phyloP scores from a whole-genome alignment of 2,113 vertebrate genomes.

The Ophiodon elongatus region DNA sequence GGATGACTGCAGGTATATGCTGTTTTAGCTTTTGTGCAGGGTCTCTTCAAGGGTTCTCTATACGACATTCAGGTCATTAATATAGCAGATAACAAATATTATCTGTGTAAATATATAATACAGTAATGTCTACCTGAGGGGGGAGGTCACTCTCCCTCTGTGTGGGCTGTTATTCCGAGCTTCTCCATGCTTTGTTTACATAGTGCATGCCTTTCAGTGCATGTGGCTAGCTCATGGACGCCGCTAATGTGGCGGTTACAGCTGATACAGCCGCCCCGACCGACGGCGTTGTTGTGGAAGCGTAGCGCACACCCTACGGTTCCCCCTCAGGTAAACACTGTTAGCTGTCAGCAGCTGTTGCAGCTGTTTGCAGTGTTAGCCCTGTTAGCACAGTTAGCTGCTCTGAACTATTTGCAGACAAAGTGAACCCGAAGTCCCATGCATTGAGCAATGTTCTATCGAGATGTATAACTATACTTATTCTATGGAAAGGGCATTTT shows the following conservation, averaged over 20 bases:
- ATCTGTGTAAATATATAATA: not conserved
- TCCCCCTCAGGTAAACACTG: not conserved
- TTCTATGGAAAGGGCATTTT: not conserved
- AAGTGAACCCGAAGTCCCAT: not conserved
- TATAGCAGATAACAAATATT: not conserved
- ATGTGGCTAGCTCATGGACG: no score
- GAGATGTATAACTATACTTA: not conserved
- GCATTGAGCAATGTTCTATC: constrained; percentile 1
- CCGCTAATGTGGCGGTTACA: no score
- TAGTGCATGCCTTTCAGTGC: not conserved
- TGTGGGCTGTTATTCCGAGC: not conserved
- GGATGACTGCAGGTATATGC: not conserved
- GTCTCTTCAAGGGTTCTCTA: not conserved
- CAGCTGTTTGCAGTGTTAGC: no score
- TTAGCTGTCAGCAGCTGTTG: not conserved
- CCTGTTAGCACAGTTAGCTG: not conserved
- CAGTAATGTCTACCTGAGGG: not conserved
- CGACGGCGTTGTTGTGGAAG: not conserved
- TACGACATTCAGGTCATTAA: not conserved
- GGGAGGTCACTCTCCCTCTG: not conserved
- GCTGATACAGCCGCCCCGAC: no score
- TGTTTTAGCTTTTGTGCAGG: not conserved
- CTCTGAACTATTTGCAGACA: not conserved
- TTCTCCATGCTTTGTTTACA: not conserved
- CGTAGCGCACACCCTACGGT: not conserved